Evolutionary conservation across 2,113 vertebrate species (phyloP).

Genomic region (Protobothrops mucrosquamatus): DNA sequence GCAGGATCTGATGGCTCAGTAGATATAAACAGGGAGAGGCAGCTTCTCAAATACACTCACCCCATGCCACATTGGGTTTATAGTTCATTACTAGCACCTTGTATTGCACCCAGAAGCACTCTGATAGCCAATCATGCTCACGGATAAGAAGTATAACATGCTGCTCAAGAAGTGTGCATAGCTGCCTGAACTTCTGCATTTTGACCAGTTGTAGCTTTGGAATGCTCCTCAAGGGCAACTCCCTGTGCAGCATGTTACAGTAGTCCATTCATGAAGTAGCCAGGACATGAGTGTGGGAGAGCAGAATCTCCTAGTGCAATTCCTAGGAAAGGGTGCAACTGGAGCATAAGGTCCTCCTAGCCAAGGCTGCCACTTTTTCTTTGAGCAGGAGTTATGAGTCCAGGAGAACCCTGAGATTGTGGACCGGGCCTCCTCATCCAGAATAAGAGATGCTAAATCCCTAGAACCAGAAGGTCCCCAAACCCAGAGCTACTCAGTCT

Average conservation of each 20-base stretch:
- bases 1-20: background rate
- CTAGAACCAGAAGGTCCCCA: background rate
- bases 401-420: background rate
- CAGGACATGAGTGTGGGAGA: background rate
- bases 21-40: background rate
- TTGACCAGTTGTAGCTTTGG: background rate
- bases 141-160: background rate
- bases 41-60: background rate
- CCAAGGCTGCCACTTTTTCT: background rate
- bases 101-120: background rate
- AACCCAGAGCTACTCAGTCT: background rate
- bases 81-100: background rate
- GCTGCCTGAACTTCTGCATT: background rate
- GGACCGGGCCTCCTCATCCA: background rate
- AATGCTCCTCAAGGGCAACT: background rate
- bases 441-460: background rate
- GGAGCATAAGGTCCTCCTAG: background rate
- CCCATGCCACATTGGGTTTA: background rate
- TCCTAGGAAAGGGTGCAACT: background rate
- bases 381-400: background rate
- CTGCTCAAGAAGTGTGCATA: background rate
- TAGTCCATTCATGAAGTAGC: background rate
- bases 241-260: background rate
- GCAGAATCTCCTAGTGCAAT: background rate
- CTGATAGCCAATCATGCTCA: background rate